Evolutionary conservation across 2,797 vertebrate species (phyloP), one percentile per base, ranked within the genome.

Genomic region (Danio aesculapii): DNA sequence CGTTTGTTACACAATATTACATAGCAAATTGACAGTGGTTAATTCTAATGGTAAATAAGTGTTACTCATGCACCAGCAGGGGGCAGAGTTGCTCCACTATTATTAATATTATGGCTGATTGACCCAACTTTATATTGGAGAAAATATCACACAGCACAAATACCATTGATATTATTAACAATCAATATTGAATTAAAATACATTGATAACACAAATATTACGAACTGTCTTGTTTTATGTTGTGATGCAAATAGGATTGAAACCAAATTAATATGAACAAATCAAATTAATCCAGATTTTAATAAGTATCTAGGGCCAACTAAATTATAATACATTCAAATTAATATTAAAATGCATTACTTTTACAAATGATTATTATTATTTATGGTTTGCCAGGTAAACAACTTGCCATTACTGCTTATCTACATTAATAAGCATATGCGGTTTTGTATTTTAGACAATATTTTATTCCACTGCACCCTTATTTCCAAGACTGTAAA

Each of bases 21-120:
- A 13, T 53, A 6, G 30, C 30, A 30, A 1, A 13, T 8, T 57
- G 16, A 11, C 19, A 74, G 21, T n/a, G 9, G 13, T n/a, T 16
- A 11, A 39, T 30, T 12, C 3, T 30, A 9, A 7, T 39, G 43
- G 10, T 2, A 16, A 16, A 0, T 16, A 16, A 2, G 9, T 30
- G 57, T n/a, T n/a, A 52, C 70, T 4, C 9, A 59, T 50, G 17
- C 14, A 77, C 68, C 84, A 84, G 30, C 67, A 84, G 82, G 39
- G 82, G 82, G 58, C 82, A 84, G 79, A 3, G 44, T 58, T 84
- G 75, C 59, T 63, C 47, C 71, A 86, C 52, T 62, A 21, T 13
- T 68, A 63, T 69, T 55, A 12, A 16, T 44, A 43, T 5, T 66
- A 4, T 10, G 8, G 75, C 11, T 72, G 10, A 17, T 49, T 0